Evolutionary conservation across 2,888 invertebrate genomes (phyloP), one percentile per base, ranked within the genome.

Genomic region (Epicampocera succincta): DNA sequence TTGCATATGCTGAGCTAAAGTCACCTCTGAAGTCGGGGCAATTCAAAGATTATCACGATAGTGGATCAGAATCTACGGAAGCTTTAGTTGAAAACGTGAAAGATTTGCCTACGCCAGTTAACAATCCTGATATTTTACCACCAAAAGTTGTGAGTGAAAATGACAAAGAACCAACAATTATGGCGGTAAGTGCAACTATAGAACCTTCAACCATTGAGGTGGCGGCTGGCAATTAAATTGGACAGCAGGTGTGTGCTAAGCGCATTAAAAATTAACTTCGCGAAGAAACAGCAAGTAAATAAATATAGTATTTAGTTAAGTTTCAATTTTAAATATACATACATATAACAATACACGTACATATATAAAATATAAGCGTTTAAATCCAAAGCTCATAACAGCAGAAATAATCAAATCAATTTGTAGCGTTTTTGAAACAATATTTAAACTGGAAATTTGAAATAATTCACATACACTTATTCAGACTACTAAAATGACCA

Each of bases 21-120:
- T 81, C 87, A 15, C 83, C 87, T 2, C 83, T 86, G 12, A 86
- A 86, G 79, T 85, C 87, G 9, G 83, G 85, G 52, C 85, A 86
- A 33, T 85, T 85, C 66, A 84, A 85, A 33, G 65, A 40, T 21
- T 56, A 66, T 5, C 42, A 13, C 9, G 46, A 63, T 13, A 76
- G 17, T 25, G 76, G 60, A 54, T 69, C 81, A 73, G 46, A 61
- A 33, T 13, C 40, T 46, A 9, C 48, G 44, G 50, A 50, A 69
- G 3, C 40, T 54, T 48, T 56, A 19, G n/a, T 11, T n/a, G 42
- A 46, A 25, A 40, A 13, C 0, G 6, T 17, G 8, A 21, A 61
- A 12, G 17, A 68, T 5, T n/a, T 50, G 29, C n/a, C 65, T 19
- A 5, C 63, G 9, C 12, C 21, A 63, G 13, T 58, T 40, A n/a